Evolutionary conservation across 1,140 invertebrate species (phyloP).

Genomic region (Drosophila obscura): DNA sequence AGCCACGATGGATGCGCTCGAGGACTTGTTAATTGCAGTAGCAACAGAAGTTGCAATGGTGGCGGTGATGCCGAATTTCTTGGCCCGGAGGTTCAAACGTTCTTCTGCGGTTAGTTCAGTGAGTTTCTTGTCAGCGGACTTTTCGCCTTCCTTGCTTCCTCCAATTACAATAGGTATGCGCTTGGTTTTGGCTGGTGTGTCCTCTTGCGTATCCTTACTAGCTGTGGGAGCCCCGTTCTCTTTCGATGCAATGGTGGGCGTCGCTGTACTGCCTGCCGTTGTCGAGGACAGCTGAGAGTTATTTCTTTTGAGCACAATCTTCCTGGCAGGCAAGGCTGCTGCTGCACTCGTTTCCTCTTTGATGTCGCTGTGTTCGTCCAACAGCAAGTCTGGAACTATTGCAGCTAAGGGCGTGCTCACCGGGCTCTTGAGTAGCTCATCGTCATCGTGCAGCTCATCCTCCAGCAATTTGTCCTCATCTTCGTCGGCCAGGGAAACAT

Average conservation of each 20-base stretch:
- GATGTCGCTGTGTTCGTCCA: conserved; percentile 5
- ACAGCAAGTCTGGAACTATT: conserved; percentile 42
- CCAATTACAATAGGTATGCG: conserved; percentile 58
- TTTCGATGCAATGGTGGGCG: conserved; percentile 36
- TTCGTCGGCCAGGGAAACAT: conserved; percentile 71
- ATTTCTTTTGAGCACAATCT: conserved; percentile 88
- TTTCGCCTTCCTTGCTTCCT: conserved; percentile 11
- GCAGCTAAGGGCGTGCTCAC: conserved; percentile 56
- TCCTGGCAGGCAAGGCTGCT: conserved; percentile 81
- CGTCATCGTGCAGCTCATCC: conserved; percentile 66
- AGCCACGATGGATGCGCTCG: conserved; percentile 61
- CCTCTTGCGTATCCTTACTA: conserved; percentile 15
- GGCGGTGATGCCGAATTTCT: conserved; percentile 88
- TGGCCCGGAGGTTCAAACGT: conserved; percentile 90
- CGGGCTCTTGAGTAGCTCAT: conserved; percentile 72
- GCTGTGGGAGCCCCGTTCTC: conserved; percentile 55
- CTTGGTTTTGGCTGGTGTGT: conserved; percentile 28
- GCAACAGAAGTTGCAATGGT: background rate
- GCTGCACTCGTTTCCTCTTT: conserved; percentile 7
- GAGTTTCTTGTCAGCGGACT: conserved; percentile 84
- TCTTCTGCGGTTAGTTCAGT: conserved; percentile 88
- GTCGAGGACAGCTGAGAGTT: conserved; percentile 56
- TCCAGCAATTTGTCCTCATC: conserved; percentile 69
- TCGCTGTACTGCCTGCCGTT: conserved; percentile 24
- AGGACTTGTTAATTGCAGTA: conserved; percentile 85